Percentiles rank a stretch among this genome's conserved stretches.
Evolutionary conservation across 1,140 invertebrate genomes (phyloP).

Genomic region (Diploscapter pachys): DNA sequence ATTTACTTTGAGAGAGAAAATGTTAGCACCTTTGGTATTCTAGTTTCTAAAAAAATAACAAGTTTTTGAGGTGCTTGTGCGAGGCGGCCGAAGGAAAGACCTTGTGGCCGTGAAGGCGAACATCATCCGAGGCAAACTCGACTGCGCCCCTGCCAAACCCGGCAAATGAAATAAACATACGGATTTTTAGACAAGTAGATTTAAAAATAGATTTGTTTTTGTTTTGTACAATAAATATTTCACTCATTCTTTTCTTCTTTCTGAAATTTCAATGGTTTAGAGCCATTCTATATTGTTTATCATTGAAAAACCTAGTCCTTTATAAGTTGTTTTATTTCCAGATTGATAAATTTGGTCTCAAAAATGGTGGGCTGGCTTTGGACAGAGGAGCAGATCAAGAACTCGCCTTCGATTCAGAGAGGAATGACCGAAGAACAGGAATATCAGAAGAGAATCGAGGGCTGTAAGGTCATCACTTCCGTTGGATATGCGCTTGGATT

Average conservation of each 20-base stretch:
- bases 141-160: conserved; percentile 67
- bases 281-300: neutral
- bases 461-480: conserved; percentile 46
- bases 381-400: neutral
- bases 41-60: neutral
- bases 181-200: conserved; percentile 19
- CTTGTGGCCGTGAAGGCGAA: conserved; percentile 89
- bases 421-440: conserved; percentile 44
- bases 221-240: conserved; percentile 3
- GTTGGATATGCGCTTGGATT: conserved; percentile 38
- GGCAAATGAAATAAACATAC: conserved; percentile 26
- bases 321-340: no score
- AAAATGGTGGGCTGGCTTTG: no score
- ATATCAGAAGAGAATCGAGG: conserved; percentile 41
- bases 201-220: neutral
- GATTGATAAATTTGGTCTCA: no score
- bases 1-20: neutral
- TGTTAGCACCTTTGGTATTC: neutral
- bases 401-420: conserved; percentile 44
- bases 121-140: conserved; percentile 86
- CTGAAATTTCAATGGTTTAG: conserved; percentile 2
- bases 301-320: no score
- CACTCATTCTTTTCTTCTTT: neutral
- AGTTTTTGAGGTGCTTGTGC: conserved; percentile 70
- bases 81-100: conserved; percentile 79